Conservation (phyloP, 2,113 vertebrate genomes). For the Ciconia boyciana region DNA sequence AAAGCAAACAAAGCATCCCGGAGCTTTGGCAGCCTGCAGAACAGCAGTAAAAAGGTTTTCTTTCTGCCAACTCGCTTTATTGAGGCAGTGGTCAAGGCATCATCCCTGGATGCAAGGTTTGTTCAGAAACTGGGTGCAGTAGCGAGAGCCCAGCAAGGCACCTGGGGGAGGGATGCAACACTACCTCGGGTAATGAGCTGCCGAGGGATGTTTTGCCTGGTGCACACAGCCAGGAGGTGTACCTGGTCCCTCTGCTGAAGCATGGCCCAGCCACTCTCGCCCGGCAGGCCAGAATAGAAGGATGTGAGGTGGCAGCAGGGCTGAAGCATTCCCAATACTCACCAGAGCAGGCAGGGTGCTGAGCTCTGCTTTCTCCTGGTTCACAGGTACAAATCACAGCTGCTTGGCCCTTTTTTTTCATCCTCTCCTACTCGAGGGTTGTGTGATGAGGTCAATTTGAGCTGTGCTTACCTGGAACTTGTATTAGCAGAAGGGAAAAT, state of each 20-base stretch:
- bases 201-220: background rate
- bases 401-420: background rate
- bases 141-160: background rate
- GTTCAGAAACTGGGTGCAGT: background rate
- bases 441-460: constrained; percentile 41
- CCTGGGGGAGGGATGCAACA: background rate
- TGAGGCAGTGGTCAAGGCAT: background rate
- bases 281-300: background rate
- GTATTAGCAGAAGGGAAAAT: constrained; percentile 46
- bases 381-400: background rate
- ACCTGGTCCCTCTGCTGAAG: background rate
- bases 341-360: background rate
- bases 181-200: background rate
- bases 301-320: background rate
- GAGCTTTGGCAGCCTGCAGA: background rate
- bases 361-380: background rate
- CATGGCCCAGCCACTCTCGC: fast-evolving
- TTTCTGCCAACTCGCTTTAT: background rate
- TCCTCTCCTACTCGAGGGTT: background rate
- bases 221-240: background rate
- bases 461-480: constrained; percentile 43
- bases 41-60: background rate
- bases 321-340: fast-evolving
- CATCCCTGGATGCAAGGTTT: background rate
- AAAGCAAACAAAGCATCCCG: background rate